Evolutionary conservation across 2,113 vertebrate species (phyloP), one percentile per base, ranked within the genome.

Genomic region (Tor tambroides): DNA sequence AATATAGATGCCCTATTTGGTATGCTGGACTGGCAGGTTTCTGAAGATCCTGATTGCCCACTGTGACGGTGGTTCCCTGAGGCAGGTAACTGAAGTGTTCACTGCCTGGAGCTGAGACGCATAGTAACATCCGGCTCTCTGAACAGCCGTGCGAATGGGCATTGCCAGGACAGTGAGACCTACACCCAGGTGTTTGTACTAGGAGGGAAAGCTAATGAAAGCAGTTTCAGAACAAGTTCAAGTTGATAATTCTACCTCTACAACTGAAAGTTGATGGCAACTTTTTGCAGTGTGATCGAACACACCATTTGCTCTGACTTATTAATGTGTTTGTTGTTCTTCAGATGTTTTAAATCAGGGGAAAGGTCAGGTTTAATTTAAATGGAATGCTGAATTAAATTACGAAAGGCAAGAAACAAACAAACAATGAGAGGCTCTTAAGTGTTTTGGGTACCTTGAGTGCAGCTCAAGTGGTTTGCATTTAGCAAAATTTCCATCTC

Each of bases 61-160:
- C 49, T 81, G 41, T 88, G 87, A 87, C 87, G 9, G 76, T 28
- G 28, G 49, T 78, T 4, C 49, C 85, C 38, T 71, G 61, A 67
- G n/a, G 77, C 85, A 69, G 32, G 38, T 82, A 61, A 67, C 80
- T 74, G 51, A 54, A 72, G 21, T 78, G 72, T 71, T 88, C 54
- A 19, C 76, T 69, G 21, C 46, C 38, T 75, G 9, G n/a, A 59
- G 80, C 7, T 41, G 54, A 71, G 38, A 61, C 80, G 69, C 85
- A 43, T 49, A 76, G 77, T 54, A 87, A 89, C 91, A 92, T 91
- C 87, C 91, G 92, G 81, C 63, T n/a, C 6, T 38, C 43, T 89
- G 91, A 76, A 3, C 78, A 85, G 91, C 32, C 19, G 17, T 38
- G 19, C 19, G 32, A 72, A 72, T 38, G 32, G 69, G 30, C 19